phyloP scores from a whole-genome alignment of 23 tunicate species.

The Trididemnum nubilum region DNA sequence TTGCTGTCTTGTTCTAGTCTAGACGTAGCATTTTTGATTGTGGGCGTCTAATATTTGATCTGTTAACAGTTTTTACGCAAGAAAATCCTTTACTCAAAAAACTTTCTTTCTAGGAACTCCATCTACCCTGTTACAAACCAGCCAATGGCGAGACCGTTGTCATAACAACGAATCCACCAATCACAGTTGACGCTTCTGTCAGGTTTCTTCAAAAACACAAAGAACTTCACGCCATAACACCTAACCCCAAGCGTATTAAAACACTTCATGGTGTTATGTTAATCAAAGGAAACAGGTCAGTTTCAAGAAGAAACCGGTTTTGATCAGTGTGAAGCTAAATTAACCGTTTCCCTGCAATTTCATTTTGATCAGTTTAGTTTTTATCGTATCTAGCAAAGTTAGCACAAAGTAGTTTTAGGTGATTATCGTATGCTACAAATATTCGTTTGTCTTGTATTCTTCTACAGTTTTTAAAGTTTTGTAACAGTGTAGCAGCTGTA shows the following conservation, averaged over 20 bases:
- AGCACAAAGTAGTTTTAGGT: too few relatives aligned
- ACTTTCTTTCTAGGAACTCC: slow-evolving; percentile 67
- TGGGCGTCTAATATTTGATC: too few relatives aligned
- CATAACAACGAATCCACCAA: slow-evolving; percentile 80
- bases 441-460: too few relatives aligned
- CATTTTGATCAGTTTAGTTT: too few relatives aligned
- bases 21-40: too few relatives aligned
- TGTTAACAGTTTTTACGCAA: too few relatives aligned
- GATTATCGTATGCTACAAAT: too few relatives aligned
- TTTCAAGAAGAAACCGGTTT: background rate
- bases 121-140: slow-evolving; percentile 90
- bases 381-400: too few relatives aligned
- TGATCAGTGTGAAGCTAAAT: background rate
- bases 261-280: slow-evolving; percentile 79
- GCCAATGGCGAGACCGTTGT: slow-evolving; percentile 98
- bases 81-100: too few relatives aligned
- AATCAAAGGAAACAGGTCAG: slow-evolving; percentile 71
- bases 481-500: too few relatives aligned
- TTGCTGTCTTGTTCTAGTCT: too few relatives aligned
- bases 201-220: slow-evolving; percentile 63
- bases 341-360: background rate
- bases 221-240: slow-evolving; percentile 38
- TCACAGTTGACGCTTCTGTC: slow-evolving; percentile 76
- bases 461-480: too few relatives aligned
- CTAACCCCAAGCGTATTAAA: slow-evolving; percentile 64